A percentile compares a stretch with the other conserved stretches of the same genome.
Conservation (phyloP, 2,888 invertebrate species). For the Antheraea yamamai region DNA sequence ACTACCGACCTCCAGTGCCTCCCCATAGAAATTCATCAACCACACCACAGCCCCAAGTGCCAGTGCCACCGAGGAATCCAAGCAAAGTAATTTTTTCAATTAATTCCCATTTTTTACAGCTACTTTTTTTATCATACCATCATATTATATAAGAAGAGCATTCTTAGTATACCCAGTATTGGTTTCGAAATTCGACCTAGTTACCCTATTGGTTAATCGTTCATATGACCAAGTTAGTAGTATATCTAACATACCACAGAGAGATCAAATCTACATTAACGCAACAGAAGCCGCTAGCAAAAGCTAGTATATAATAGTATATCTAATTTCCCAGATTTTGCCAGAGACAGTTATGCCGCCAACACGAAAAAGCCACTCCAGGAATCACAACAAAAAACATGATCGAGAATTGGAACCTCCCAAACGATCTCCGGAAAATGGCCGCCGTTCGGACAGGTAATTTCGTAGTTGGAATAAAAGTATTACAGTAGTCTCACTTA, state of each 20-base stretch:
- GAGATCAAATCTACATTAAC: too few species aligned
- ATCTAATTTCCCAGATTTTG: conserved; percentile 58
- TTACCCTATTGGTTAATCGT: too few species aligned
- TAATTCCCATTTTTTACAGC: not conserved
- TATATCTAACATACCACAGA: too few species aligned
- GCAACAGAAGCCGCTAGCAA: too few species aligned
- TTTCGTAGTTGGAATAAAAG: not conserved
- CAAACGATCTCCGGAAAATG: conserved; percentile 72
- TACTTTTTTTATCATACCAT: not conserved
- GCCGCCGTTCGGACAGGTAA: conserved; percentile 72
- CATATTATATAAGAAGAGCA: too few species aligned
- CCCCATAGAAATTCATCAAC: conserved; percentile 89
- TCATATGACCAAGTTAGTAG: too few species aligned
- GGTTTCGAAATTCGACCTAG: too few species aligned
- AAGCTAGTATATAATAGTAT: not conserved
- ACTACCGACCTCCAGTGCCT: conserved; percentile 94
- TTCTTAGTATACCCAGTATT: too few species aligned
- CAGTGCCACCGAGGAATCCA: conserved; percentile 71
- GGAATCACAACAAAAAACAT: conserved; percentile 73
- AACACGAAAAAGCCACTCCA: conserved; percentile 70
- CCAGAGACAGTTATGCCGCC: conserved; percentile 79
- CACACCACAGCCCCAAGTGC: conserved; percentile 65
- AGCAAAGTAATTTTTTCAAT: conserved; percentile 62
- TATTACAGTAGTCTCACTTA: not conserved
- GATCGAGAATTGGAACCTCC: conserved; percentile 67